Percentiles rank a stretch among this genome's conserved stretches.
These are phyloP conservation scores for Pachliopta kotzebuea DNA, from an alignment of 2,888 invertebrate genomes.

Conservation along the genomic window DNA sequence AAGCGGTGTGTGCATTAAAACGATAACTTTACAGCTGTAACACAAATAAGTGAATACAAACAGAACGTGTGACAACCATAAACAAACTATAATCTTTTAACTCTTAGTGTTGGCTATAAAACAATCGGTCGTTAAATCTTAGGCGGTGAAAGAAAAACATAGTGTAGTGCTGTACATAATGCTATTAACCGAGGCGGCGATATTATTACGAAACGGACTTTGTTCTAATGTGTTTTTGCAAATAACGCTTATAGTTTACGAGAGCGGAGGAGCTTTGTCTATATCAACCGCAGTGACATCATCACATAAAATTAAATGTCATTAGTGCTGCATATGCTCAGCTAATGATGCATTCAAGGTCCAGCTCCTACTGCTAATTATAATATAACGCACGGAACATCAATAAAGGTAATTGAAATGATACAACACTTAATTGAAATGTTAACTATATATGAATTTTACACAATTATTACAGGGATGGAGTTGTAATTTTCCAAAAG, in stretches of 20 bases:
- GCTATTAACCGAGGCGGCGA: slow-evolving; percentile 12
- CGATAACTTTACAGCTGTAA: too few species aligned
- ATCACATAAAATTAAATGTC: slow-evolving; percentile 12
- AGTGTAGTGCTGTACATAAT: background rate
- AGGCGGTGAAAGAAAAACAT: slow-evolving; percentile 9
- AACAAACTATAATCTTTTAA: slow-evolving; percentile 1
- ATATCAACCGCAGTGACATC: slow-evolving; percentile 21
- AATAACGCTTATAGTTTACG: slow-evolving; percentile 25
- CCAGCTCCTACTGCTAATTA: slow-evolving; percentile 3
- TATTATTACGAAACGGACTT: slow-evolving; percentile 23
- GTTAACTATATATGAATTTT: too few species aligned
- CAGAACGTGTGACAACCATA: background rate
- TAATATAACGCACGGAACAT: background rate
- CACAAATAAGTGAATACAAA: background rate
- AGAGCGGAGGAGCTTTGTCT: slow-evolving; percentile 15
- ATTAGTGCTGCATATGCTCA: slow-evolving; percentile 17
- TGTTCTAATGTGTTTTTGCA: slow-evolving; percentile 27
- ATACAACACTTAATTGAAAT: background rate
- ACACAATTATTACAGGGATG: too few species aligned
- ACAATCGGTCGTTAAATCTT: slow-evolving; percentile 21
- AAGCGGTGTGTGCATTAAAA: too few species aligned
- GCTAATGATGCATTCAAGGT: slow-evolving; percentile 19
- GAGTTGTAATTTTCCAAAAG: too few species aligned
- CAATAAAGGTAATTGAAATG: background rate
- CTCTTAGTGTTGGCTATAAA: slow-evolving; percentile 5